phyloP scores from a whole-genome alignment of 2,797 vertebrate species.

The Ammospiza maritima region DNA sequence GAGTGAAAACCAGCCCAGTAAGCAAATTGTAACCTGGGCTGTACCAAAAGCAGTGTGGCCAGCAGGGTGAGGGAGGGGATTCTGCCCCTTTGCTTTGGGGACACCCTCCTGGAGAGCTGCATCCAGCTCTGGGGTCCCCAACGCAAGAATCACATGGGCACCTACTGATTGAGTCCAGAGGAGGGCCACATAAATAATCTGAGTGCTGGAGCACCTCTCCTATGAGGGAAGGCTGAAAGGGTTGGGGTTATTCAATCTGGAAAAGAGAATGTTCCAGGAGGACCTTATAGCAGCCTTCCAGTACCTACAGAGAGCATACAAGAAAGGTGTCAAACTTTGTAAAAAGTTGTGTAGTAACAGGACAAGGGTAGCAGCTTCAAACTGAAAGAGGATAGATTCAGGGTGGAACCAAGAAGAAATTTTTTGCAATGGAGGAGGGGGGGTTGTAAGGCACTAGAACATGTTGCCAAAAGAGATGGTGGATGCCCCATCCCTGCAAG shows the following conservation, averaged over 20 bases:
- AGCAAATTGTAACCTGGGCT: neutral
- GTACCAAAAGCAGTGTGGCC: fast-evolving
- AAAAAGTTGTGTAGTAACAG: fast-evolving
- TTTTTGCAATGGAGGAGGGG: neutral
- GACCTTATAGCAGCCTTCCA: neutral
- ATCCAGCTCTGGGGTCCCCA: neutral
- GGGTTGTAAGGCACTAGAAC: neutral
- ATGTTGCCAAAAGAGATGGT: neutral
- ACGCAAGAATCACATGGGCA: fast-evolving
- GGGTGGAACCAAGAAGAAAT: neutral
- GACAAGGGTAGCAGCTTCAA: neutral
- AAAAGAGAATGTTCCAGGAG: neutral
- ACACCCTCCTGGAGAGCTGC: neutral
- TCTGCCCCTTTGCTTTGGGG: neutral
- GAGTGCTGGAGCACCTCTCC: neutral
- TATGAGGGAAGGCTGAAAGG: neutral
- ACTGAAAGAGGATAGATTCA: neutral
- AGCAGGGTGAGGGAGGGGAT: neutral
- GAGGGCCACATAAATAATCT: neutral
- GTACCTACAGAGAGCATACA: neutral
- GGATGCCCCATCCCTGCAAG: neutral
- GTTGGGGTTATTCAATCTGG: neutral
- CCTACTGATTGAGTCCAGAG: fast-evolving
- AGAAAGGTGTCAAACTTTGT: neutral
- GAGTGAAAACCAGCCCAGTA: neutral